Evolutionary conservation across 2,888 invertebrate genomes (phyloP).

Genomic region (Poecilus cupreus): DNA sequence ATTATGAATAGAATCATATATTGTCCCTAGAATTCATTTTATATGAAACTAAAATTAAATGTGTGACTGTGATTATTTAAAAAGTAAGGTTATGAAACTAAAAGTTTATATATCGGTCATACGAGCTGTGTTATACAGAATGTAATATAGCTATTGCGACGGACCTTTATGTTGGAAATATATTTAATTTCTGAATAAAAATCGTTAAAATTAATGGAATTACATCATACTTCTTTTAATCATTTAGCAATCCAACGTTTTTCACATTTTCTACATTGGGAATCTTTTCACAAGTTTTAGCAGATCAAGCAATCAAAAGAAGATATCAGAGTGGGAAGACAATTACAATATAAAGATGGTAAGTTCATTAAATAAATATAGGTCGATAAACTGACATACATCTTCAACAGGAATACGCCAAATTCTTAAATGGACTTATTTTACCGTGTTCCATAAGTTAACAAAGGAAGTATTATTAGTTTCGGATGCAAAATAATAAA

Average conservation of each 20-base stretch:
- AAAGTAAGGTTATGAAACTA: conserved; percentile 39
- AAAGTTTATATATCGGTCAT: conserved; percentile 40
- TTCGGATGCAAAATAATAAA: no score
- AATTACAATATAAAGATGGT: no score
- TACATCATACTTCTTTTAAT: background rate
- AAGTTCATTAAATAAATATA: no score
- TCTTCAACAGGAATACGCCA: no score
- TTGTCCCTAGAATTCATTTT: conserved; percentile 29
- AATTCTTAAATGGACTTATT: no score
- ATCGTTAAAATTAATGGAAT: conserved; percentile 32
- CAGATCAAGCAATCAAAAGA: no score
- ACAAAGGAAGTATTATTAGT: no score
- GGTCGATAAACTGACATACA: no score
- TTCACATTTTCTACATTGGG: background rate
- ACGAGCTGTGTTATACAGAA: background rate
- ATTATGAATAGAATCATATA: conserved; percentile 22
- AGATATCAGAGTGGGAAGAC: no score
- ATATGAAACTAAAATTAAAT: conserved; percentile 32
- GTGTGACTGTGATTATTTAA: conserved; percentile 53
- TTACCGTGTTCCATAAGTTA: no score
- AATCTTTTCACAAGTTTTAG: no score
- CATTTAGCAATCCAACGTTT: background rate
- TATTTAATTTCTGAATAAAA: conserved; percentile 39
- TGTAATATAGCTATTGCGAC: background rate
- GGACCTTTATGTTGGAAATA: conserved; percentile 29